Base-by-base conservation (phyloP, 2,113 vertebrate genomes). In the Oriolus oriolus region DNA sequence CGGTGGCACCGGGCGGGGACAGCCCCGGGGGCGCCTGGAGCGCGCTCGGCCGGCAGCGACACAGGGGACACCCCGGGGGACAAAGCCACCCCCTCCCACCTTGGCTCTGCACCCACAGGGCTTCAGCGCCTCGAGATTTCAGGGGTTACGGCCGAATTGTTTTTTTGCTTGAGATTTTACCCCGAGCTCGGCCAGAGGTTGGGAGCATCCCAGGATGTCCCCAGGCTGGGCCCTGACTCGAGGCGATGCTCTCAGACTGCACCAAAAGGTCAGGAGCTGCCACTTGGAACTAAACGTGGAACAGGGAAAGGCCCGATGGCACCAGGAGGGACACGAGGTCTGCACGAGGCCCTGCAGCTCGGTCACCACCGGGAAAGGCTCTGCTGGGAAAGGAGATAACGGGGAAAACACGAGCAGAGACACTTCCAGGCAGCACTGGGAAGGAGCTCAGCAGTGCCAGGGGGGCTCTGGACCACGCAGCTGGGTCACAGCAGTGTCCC, bases 91-190 rank as follows among this genome's bases (percentile, higher is more conserved):
- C 14, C 56, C 1, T 1, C 16, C 52, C 74, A 2, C 13, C 42
- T 1, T 0, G 44, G 1, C 44, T 13, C 77, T 0, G 52, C 52
- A 0, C 35, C 21, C 4, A 0, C 21, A 0, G 28, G 8, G 17
- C 24, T 9, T 1, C 39, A 6, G n/a, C 70, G 3, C 3, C 2
- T 0, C 0, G 8, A 19, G 12, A 2, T 3, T 1, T 1, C 7
- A 0, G 28, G 37, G 16, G 31, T 3, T 22, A 8, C 2, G 6
- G 27, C 10, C 52, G 0, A 9, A 1, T 16, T 30, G 33, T 7
- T 11, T 0, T 3, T 59, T 65, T 17, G 15, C 6, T 44, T 7
- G 52, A 13, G 45, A 4, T 14, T 65, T 49, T 3, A 5, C 6
- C 41, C 41, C 5, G 3, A 47, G 41, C 21, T 9, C 6, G 17